Base-by-base conservation (phyloP, 2,113 vertebrate species). In the Chauna torquata region DNA sequence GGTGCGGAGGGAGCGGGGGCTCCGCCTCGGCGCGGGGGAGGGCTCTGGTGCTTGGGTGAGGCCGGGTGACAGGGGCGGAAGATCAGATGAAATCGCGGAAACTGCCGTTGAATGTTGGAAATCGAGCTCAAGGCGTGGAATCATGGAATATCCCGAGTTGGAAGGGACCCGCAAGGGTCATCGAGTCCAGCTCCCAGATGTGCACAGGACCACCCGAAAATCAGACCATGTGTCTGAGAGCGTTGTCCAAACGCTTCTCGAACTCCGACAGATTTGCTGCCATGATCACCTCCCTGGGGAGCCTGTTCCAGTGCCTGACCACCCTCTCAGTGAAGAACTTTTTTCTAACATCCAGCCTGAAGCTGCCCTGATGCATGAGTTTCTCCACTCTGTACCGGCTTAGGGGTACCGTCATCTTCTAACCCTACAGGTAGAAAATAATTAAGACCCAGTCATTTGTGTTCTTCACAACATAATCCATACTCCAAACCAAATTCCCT, bases 11-110 rank as follows among this genome's bases (percentile, higher is more conserved):
- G 25, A 16, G n/a, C 16, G 45, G 5, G 24, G 68, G n/a, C 19
- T 30, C 5, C 11, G 27, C 11, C 6, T 5, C 18, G 59, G 4
- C 2, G 2, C 1, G 55, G 1, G 42, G 18, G 18, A 55, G 3
- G 17, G 0, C 19, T 11, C 49, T 3, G 62, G n/a, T 30, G 38
- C 84, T 27, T 25, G 47, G 40, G 30, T 1, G 7, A 49, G 24
- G 49, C 2, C 6, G 22, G 19, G 16, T 4, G 36, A 23, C 32
- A 4, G 6, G 9, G n/a, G 5, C n/a, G 42, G 42, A 12, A 42
- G 42, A 42, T 42, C 42, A 14, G 32, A 87, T 10, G 22, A 23
- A 20, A n/a, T n/a, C 17, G 7, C 17, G 25, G 22, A 15, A 19
- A 27, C 0, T 30, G n/a, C n/a, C 49, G 42, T 54, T 36, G 23